These are phyloP conservation scores for Plecotus auritus DNA, from an alignment of 2,113 vertebrate genomes.

Conservation along the genomic window DNA sequence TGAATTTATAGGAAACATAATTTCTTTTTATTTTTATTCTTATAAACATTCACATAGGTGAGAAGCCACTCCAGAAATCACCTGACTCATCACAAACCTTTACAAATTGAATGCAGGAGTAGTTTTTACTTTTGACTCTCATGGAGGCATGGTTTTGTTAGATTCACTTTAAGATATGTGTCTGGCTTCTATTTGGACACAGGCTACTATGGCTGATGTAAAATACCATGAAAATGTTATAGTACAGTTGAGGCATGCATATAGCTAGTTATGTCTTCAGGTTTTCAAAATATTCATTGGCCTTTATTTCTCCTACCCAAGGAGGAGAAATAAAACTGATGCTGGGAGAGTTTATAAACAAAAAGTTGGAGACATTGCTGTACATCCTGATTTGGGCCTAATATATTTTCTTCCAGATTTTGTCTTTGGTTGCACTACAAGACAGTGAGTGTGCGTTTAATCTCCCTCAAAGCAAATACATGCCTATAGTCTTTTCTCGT, in stretches of 20 bases:
- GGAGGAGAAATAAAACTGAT: not conserved
- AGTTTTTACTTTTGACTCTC: not conserved
- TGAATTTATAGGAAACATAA: not conserved
- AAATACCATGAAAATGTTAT: not conserved
- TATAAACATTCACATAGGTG: not conserved
- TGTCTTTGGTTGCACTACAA: not conserved
- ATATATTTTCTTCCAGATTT: not conserved
- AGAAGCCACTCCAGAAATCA: not conserved
- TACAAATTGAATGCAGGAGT: not conserved
- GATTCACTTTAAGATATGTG: not conserved
- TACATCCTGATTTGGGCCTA: not conserved
- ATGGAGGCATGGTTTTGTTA: not conserved
- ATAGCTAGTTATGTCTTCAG: not conserved
- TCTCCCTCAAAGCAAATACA: not conserved
- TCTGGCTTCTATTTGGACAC: not conserved
- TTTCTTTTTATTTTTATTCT: constrained; percentile 24
- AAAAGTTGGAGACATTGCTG: not conserved
- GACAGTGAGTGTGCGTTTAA: not conserved
- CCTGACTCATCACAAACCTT: not conserved
- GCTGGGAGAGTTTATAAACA: not conserved
- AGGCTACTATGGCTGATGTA: not conserved
- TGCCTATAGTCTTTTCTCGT: not conserved
- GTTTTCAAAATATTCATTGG: not conserved
- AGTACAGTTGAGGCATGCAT: not conserved
- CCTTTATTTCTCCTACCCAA: not conserved